Percentiles rank a stretch among this genome's conserved stretches.
Evolutionary conservation across 2,888 invertebrate species (phyloP).

Genomic region (Amphipyra berbera): DNA sequence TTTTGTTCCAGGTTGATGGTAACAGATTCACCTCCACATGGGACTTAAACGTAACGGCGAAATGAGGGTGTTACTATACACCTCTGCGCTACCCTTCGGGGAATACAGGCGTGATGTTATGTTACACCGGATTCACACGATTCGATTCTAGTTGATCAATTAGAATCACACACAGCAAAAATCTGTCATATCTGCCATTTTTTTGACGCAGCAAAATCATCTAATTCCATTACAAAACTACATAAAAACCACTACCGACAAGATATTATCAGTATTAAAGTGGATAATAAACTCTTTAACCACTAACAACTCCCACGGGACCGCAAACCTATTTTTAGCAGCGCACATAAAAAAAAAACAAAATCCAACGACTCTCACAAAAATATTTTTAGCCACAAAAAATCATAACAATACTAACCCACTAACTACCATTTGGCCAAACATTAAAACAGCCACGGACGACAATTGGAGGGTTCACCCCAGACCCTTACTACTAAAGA

Average conservation of each 20-base stretch:
- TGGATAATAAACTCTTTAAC: background rate
- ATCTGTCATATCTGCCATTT: no score
- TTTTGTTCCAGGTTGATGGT: no score
- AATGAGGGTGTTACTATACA: no score
- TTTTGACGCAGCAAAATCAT: conserved; percentile 5
- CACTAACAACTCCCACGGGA: conserved; percentile 5
- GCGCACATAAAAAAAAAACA: background rate
- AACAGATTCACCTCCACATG: no score
- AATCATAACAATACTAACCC: background rate
- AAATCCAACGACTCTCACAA: background rate
- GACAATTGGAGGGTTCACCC: conserved; percentile 17
- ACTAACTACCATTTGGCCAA: background rate
- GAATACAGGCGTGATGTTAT: no score
- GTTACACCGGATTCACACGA: no score
- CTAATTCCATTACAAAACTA: conserved; percentile 21
- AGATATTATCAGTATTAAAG: background rate
- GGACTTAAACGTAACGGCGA: no score
- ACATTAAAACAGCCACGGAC: conserved; percentile 3
- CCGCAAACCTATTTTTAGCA: conserved; percentile 11
- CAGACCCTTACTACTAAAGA: conserved; percentile 22
- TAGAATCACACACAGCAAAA: no score
- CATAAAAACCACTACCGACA: no score
- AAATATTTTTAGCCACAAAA: conserved; percentile 20
- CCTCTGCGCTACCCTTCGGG: no score
- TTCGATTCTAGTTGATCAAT: no score